These are phyloP conservation scores for Acropternis orthonyx DNA, from an alignment of 2,797 vertebrate genomes.

Conservation along the genomic window DNA sequence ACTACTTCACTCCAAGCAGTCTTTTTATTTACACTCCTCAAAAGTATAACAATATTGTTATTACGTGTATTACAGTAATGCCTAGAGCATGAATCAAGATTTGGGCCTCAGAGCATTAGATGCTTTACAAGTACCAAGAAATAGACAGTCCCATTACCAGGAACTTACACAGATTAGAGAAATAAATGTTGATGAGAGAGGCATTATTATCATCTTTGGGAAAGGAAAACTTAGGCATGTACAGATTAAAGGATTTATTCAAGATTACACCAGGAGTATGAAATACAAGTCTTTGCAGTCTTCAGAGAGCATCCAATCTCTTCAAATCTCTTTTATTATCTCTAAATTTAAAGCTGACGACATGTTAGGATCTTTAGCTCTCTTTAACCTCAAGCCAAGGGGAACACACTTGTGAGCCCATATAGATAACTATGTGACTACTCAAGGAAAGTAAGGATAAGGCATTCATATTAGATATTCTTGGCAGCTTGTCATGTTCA, in stretches of 20 bases:
- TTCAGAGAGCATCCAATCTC: neutral
- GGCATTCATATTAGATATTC: neutral
- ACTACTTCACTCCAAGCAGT: neutral
- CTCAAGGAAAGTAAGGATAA: neutral
- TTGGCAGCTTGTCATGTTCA: neutral
- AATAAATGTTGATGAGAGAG: neutral
- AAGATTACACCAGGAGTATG: neutral
- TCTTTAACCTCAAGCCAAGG: neutral
- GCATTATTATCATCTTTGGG: neutral
- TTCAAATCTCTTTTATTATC: neutral
- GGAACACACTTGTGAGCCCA: accelerated
- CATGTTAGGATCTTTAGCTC: neutral
- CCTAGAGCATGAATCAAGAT: neutral
- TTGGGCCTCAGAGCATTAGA: neutral
- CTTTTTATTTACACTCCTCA: neutral
- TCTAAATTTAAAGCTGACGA: neutral
- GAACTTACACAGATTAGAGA: neutral
- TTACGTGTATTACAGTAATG: neutral
- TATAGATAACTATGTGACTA: neutral
- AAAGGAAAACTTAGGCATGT: neutral
- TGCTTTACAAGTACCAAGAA: neutral
- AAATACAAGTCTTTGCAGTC: neutral
- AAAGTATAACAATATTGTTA: neutral
- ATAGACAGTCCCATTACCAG: neutral
- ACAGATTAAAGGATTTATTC: neutral